Evolutionary conservation across 2,113 vertebrate genomes (phyloP).

Genomic region (Peucedramus taeniatus): DNA sequence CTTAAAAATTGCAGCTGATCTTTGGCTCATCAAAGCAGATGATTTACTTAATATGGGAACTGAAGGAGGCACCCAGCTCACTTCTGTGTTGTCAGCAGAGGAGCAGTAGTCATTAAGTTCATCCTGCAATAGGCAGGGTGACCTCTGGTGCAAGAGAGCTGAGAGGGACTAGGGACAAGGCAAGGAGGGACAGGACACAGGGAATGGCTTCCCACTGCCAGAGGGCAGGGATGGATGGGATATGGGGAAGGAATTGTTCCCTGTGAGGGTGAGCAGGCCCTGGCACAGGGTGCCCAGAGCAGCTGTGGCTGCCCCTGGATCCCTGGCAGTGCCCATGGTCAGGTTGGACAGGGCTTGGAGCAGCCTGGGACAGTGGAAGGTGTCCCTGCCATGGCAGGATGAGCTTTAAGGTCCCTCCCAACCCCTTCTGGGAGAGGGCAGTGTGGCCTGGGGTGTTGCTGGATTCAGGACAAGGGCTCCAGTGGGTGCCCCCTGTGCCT

Average conservation of each 20-base stretch:
- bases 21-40: slow-evolving; percentile 12
- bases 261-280: background rate
- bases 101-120: background rate
- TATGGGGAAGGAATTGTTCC: background rate
- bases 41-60: background rate
- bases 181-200: background rate
- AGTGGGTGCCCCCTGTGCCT: background rate
- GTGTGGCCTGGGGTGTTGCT: rapidly evolving
- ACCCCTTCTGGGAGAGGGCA: background rate
- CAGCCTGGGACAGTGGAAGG: background rate
- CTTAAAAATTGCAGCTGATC: slow-evolving; percentile 28
- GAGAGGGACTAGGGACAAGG: background rate
- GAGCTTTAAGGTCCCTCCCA: background rate
- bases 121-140: background rate
- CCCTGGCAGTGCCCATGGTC: background rate
- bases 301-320: background rate
- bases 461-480: background rate
- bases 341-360: background rate
- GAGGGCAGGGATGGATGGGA: background rate
- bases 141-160: background rate
- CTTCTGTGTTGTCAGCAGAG: background rate
- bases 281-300: background rate
- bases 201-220: background rate
- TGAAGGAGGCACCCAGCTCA: background rate
- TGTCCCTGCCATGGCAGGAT: background rate